phyloP scores from a whole-genome alignment of 1,140 invertebrate species.

The Amyelois transitella region DNA sequence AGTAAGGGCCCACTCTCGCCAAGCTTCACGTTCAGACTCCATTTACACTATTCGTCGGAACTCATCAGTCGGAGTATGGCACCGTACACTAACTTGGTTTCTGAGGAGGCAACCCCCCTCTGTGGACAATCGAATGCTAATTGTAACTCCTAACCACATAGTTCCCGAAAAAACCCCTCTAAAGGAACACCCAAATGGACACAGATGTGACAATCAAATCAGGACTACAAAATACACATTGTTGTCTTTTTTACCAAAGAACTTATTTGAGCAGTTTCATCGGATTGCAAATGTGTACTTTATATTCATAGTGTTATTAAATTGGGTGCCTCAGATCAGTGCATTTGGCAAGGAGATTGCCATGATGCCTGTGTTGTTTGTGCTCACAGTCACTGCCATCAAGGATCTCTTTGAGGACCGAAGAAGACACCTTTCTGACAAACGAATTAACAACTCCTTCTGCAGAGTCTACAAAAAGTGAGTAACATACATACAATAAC shows the following conservation, averaged over 20 bases:
- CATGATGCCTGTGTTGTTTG: constrained; percentile 95
- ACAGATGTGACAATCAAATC: constrained; percentile 87
- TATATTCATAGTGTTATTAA: constrained; percentile 95
- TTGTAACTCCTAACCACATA: constrained; percentile 88
- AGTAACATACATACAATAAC: too few relatives aligned
- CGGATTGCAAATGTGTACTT: constrained; percentile 98
- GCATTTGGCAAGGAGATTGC: constrained; percentile 98
- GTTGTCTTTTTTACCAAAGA: constrained; percentile 96
- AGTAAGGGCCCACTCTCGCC: constrained; percentile 77
- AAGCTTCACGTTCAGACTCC: constrained; percentile 85
- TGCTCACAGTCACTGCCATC: constrained; percentile 95
- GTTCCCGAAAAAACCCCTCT: constrained; percentile 84
- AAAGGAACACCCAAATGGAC: constrained; percentile 89
- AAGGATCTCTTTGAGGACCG: constrained; percentile 98
- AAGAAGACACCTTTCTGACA: constrained; percentile 90
- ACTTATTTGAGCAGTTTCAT: constrained; percentile 98
- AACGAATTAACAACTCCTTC: constrained; percentile 93
- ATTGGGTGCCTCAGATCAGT: constrained; percentile 95
- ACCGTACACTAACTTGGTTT: constrained; percentile 77
- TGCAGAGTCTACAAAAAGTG: constrained; percentile 93
- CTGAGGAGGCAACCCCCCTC: constrained; percentile 76
- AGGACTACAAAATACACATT: constrained; percentile 97
- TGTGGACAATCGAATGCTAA: constrained; percentile 81
- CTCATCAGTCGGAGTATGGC: constrained; percentile 81
- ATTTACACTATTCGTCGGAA: constrained; percentile 89